Base-by-base conservation (phyloP, 2,888 invertebrate species). In the Itoplectis maculator region DNA sequence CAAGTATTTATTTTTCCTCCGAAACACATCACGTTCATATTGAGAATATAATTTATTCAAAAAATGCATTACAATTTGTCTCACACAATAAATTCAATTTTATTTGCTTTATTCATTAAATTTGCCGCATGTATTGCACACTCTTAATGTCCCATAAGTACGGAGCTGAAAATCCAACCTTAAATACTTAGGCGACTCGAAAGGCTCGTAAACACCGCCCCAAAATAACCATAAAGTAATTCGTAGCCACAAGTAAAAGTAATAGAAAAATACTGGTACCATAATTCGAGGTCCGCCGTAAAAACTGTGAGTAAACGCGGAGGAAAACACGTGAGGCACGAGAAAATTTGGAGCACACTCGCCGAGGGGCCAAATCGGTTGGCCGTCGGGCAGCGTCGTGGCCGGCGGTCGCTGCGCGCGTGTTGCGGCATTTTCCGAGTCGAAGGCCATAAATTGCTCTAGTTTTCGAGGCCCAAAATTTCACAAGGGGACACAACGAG, bases 371-470 rank as follows among this genome's bases (percentile, higher is more conserved):
- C n/a, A 86, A 82, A 82, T 84, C 51, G 76, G 54, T 76, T 51
- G 20, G 37, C 81, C 74, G 81, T 83, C 79, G 80, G 82, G 45
- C 82, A 79, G 84, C 78, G 59, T 70, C 45, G 37, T 80, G 77
- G 78, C 69, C 81, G 84, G 80, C 66, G 82, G 80, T 81, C 80
- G 82, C n/a, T n/a, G n/a, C n/a, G n/a, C n/a, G 87, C 29, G 87
- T 88, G 88, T 90, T 89, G 88, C 88, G 77, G 84, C 86, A 85
- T 87, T 88, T 87, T 86, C 82, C 79, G n/a, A n/a, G n/a, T 45
- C 81, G 80, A 86, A 84, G 79, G 87, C 87, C 90, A 90, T 92
- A 92, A 92, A 91, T 90, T 92, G 92, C 90, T 88, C 91, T 81
- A 92, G 87, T 91, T 92, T 85, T 88, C 84, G 86, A 88, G 87